These are phyloP conservation scores for Octodon degus DNA, from an alignment of 2,113 vertebrate species.

Conservation along the genomic window DNA sequence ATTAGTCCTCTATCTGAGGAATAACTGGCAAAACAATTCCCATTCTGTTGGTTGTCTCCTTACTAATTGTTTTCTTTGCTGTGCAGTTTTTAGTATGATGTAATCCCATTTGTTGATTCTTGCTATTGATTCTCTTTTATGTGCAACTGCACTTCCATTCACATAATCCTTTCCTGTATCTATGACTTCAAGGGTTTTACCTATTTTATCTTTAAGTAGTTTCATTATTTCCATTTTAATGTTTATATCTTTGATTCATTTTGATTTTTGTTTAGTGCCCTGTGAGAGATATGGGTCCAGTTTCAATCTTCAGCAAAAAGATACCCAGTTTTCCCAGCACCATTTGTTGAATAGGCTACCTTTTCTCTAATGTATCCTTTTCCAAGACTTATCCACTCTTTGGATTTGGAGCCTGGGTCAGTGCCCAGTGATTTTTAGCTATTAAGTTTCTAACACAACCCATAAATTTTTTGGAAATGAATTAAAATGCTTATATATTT, in stretches of 20 bases:
- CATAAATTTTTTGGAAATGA: conserved; percentile 41
- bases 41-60: not conserved
- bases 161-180: not conserved
- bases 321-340: not conserved
- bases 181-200: not conserved
- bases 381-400: conserved; percentile 46
- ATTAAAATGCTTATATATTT: conserved; percentile 12
- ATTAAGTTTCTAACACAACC: conserved; percentile 35
- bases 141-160: not conserved
- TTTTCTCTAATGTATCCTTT: not conserved
- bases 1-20: not conserved
- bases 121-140: not conserved
- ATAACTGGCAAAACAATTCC: too few relatives aligned
- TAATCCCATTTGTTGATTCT: not conserved
- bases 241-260: not conserved
- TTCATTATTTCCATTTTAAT: not conserved
- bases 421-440: conserved; percentile 47
- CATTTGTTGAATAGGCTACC: not conserved
- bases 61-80: not conserved
- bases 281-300: not conserved
- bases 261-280: not conserved
- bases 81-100: not conserved
- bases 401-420: not conserved
- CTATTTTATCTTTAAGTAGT: not conserved
- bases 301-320: not conserved